Evolutionary conservation across 2,113 vertebrate genomes (phyloP).

Genomic region (Petrocephalus zakoni): DNA sequence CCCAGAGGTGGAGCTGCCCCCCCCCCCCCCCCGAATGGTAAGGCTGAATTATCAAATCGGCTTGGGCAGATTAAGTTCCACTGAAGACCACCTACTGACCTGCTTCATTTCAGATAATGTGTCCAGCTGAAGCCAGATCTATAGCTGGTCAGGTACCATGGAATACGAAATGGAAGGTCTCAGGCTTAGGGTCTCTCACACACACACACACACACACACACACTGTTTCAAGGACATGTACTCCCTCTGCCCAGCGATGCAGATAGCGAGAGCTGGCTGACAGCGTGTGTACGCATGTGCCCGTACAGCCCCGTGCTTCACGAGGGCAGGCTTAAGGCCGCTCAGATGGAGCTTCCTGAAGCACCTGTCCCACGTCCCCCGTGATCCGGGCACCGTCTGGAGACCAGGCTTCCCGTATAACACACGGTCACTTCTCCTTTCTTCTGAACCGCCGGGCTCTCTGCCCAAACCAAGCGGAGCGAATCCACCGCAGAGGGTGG

Average conservation of each 20-base stretch:
- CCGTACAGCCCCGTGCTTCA: not conserved
- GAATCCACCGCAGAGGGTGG: not conserved
- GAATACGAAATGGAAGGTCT: not conserved
- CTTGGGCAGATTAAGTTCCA: not conserved
- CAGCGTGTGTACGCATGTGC: not conserved
- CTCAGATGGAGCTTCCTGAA: not conserved
- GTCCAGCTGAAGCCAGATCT: not conserved
- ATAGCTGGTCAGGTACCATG: not conserved
- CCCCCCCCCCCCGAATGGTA: not conserved
- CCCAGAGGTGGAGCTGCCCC: too few relatives aligned
- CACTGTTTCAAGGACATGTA: not conserved
- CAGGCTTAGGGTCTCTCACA: not conserved
- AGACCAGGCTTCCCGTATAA: not conserved
- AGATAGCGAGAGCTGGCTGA: not conserved
- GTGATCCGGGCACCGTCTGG: too few relatives aligned
- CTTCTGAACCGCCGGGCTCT: not conserved
- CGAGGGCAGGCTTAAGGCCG: too few relatives aligned
- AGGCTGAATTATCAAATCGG: not conserved
- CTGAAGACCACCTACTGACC: not conserved
- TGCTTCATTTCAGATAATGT: not conserved
- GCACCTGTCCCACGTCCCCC: not conserved
- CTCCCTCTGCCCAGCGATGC: not conserved
- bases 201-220: not conserved
- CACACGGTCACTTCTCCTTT: conserved; percentile 3
- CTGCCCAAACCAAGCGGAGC: not conserved